Evolutionary conservation across 2,113 vertebrate species (phyloP), one percentile per base, ranked within the genome.

Genomic region (Pseudopodoces humilis): DNA sequence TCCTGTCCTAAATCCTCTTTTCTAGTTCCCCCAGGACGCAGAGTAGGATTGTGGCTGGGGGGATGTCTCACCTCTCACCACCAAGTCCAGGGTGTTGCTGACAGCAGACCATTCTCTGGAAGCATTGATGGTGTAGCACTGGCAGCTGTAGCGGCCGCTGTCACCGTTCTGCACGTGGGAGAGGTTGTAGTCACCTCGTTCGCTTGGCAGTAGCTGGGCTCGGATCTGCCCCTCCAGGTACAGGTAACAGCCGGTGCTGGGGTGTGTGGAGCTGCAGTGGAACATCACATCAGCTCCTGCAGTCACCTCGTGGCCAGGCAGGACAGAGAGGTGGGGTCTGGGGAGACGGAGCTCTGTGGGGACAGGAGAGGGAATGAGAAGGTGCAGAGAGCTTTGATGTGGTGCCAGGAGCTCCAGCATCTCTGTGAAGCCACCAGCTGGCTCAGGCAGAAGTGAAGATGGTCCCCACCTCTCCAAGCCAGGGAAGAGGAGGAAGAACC

Each of bases 21-120:
- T 58, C 79, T 80, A 53, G 31, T 37, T 83, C 10, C 59, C 41
- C 37, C 20, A 31, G 47, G 63, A 82, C 9, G 46, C 49, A 82
- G 52, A 27, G 65, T 3, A 55, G 46, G 44, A 33, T 39, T 41
- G 75, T 41, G 69, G 14, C 68, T 24, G 10, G 44, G 56, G 13
- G 7, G 6, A 4, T 31, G 31, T 79, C 91, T 95, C 53, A 96
- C 94, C 93, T 92, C 58, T 93, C 83, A 94, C 86, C 22, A 76
- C 83, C 67, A 95, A 21, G 43, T 88, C 70, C 88, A 92, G 49
- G 33, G 13, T 14, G 11, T 69, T 15, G 80, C 96, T 96, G 58
- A 43, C 53, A 39, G 58, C 30, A 37, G 88, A 92, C 83, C 88
- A 93, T 31, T 75, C 0, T 1, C 11, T 1, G 0, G 1, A 28